phyloP scores from a whole-genome alignment of 2,113 vertebrate genomes.

The Odontesthes bonariensis region DNA sequence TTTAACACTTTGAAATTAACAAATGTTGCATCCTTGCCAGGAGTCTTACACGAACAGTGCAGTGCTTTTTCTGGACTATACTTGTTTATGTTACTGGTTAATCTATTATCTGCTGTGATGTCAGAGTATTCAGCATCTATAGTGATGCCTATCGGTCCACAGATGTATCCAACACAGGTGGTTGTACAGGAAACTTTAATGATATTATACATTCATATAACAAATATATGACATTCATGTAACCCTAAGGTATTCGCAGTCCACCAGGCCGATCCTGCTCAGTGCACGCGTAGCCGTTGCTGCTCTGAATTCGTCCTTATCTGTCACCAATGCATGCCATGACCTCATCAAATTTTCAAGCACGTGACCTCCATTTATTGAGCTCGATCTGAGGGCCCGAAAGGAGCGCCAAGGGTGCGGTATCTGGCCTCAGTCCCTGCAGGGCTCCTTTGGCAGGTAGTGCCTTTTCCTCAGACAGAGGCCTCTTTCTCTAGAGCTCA shows the following conservation, averaged over 20 bases:
- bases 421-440: slow-evolving; percentile 22
- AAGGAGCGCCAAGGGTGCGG: slow-evolving; percentile 5
- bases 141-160: slow-evolving; percentile 82
- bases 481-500: slow-evolving; percentile 27
- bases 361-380: slow-evolving; percentile 54
- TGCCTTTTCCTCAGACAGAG: slow-evolving; percentile 74
- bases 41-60: slow-evolving; percentile 83
- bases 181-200: slow-evolving; percentile 59
- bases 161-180: slow-evolving; percentile 86
- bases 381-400: slow-evolving; percentile 27
- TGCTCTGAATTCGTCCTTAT: slow-evolving; percentile 34
- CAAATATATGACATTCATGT: slow-evolving; percentile 25
- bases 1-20: slow-evolving; percentile 79
- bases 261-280: slow-evolving; percentile 33
- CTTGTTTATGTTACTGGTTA: slow-evolving; percentile 84
- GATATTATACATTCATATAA: slow-evolving; percentile 31
- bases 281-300: slow-evolving; percentile 31
- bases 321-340: slow-evolving; percentile 35
- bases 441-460: slow-evolving; percentile 65
- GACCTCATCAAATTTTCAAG: slow-evolving; percentile 52
- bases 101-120: slow-evolving; percentile 80
- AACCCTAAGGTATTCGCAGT: slow-evolving; percentile 29
- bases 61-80: slow-evolving; percentile 78
- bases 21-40: slow-evolving; percentile 64
- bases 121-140: slow-evolving; percentile 85